Conservation (phyloP, 2,797 vertebrate species). For the Catharus ustulatus region DNA sequence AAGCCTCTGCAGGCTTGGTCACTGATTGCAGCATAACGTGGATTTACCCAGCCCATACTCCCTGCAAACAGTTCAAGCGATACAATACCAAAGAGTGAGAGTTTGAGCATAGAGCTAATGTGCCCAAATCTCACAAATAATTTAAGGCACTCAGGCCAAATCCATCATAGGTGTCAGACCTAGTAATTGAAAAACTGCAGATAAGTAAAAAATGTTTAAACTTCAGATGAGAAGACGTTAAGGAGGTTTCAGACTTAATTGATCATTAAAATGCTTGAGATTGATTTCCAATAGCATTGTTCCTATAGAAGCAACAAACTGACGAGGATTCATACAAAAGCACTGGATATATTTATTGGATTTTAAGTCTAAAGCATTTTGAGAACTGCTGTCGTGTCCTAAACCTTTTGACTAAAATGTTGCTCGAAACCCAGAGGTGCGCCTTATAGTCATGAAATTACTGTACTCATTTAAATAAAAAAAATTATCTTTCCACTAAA, state of each 20-base stretch:
- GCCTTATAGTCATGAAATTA: no score
- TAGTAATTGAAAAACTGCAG: background rate
- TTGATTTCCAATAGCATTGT: background rate
- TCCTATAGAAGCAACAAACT: background rate
- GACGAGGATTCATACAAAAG: background rate
- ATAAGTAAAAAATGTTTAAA: background rate
- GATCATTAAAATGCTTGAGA: background rate
- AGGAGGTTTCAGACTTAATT: background rate
- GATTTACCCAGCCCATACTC: background rate
- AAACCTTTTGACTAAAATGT: background rate
- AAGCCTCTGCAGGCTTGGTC: background rate
- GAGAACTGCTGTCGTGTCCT: background rate
- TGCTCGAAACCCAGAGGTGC: no score
- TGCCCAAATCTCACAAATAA: background rate
- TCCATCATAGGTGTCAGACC: background rate
- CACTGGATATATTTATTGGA: background rate
- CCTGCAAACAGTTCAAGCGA: background rate
- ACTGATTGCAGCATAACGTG: background rate
- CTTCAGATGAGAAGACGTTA: background rate
- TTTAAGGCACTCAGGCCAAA: background rate
- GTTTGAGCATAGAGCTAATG: rapidly evolving
- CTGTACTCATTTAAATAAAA: background rate
- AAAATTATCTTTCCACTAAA: background rate
- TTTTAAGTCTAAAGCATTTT: background rate
- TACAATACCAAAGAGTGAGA: background rate